Conservation (phyloP, 2,113 vertebrate species). For the Coryphaenoides rupestris region DNA sequence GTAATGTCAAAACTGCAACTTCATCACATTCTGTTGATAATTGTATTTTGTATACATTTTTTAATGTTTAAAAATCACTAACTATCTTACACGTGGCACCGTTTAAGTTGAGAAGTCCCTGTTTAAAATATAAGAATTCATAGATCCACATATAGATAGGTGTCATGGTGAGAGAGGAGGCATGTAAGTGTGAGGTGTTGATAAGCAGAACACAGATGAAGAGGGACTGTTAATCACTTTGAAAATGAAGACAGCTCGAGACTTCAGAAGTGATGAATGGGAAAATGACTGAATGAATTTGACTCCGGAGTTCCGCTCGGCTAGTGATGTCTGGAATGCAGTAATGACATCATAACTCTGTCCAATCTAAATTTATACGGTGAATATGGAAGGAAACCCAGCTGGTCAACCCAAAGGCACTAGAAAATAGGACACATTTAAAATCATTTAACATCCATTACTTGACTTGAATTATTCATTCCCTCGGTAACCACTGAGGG, state of each 20-base stretch:
- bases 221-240: constrained; percentile 23
- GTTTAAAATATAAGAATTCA: no score
- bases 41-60: no score
- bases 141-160: no score
- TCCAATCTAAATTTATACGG: constrained; percentile 56
- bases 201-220: constrained; percentile 25
- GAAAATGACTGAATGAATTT: constrained; percentile 53
- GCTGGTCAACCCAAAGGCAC: constrained; percentile 45
- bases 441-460: constrained; percentile 58
- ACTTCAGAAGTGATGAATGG: constrained; percentile 59
- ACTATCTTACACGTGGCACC: no score
- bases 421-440: constrained; percentile 28
- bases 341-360: constrained; percentile 69
- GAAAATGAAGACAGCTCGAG: no score
- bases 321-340: constrained; percentile 66
- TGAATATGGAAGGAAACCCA: constrained; percentile 46
- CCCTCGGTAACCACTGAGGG: constrained; percentile 43
- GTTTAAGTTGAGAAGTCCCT: no score
- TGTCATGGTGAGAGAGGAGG: no score
- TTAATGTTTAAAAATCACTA: no score
- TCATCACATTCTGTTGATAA: no score
- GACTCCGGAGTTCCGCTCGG: constrained; percentile 60
- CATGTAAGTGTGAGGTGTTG: no score
- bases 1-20: no score
- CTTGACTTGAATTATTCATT: constrained; percentile 43